Base-by-base conservation (phyloP, 2,888 invertebrate species). In the Sipunculus nudus region DNA sequence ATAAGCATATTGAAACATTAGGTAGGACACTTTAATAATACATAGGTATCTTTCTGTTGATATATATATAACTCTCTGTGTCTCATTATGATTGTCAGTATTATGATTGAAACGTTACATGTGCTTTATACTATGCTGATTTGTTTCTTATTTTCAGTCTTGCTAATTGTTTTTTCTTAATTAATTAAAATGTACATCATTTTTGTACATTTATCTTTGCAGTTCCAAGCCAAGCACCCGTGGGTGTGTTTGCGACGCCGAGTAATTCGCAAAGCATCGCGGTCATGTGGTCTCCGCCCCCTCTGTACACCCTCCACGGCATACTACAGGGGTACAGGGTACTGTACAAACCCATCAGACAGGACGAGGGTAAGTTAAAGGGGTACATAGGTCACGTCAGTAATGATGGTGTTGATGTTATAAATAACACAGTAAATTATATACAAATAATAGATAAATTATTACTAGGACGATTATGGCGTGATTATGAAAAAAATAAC, bases 311-410 rank as follows among this genome's bases (percentile, higher is more conserved):
- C 35, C 94, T 96, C 45, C 95, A 96, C 81, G 96, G 96, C 69
- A 91, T 96, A 40, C 94, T 96, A 77, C 94, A 95, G 82, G 96
- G 96, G 16, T 97, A 96, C 86, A 95, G 96, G 85, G 86, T 93
- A 53, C 86, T 91, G 41, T 92, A 91, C 83, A 78, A 91, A 88
- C 80, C 89, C 88, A 77, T 81, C 54, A 73, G 78, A 38, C 56
- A 70, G 32, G 80, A 81, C 61, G 80, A 81, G 76, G 83, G 81
- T 71, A 81, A 83, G 61, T 19, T 25, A 23, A 10, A n/a, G 4
- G 2, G 28, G 39, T 38, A n/a, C 28, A 10, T 35, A 13, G 23
- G 41, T 48, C 23, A 31, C 29, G 25, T 1, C 29, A 31, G 25
- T 35, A 35, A 49, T 38, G 35, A 35, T 19, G 29, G 32, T 49